phyloP scores from a whole-genome alignment of 2,797 vertebrate species.

The Lacerta bilineata region DNA sequence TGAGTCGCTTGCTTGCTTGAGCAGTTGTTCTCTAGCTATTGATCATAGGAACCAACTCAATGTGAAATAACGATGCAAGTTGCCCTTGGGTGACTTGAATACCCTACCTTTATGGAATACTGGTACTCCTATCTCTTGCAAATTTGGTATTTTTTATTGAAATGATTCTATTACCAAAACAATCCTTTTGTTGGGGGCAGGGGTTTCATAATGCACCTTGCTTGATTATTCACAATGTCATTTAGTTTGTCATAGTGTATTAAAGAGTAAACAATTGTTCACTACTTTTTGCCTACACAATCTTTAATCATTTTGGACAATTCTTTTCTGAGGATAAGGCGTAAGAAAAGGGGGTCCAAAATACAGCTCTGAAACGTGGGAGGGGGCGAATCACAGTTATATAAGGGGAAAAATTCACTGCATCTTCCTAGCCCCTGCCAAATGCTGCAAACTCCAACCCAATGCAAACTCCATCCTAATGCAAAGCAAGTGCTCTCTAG shows the following conservation, averaged over 20 bases:
- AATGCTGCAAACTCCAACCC: neutral
- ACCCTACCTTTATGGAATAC: neutral
- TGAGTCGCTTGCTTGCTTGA: neutral
- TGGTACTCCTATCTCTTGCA: neutral
- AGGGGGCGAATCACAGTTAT: neutral
- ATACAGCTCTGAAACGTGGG: neutral
- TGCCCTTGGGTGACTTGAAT: neutral
- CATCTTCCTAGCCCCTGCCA: neutral
- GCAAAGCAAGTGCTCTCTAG: neutral
- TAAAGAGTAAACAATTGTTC: neutral
- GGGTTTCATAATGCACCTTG: too few relatives aligned
- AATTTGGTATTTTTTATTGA: neutral
- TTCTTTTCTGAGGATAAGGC: neutral
- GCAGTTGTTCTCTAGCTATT: neutral
- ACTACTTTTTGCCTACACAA: neutral
- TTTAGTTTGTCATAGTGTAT: neutral
- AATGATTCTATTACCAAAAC: neutral
- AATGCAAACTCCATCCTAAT: neutral
- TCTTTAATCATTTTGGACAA: neutral
- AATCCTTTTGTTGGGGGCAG: neutral
- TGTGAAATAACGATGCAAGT: neutral
- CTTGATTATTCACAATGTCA: neutral
- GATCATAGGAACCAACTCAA: slow-evolving; percentile 3
- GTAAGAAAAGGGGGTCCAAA: neutral
- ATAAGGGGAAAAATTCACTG: neutral